Base-by-base conservation (phyloP, 2,113 vertebrate species). In the Stigmatopora argus region DNA sequence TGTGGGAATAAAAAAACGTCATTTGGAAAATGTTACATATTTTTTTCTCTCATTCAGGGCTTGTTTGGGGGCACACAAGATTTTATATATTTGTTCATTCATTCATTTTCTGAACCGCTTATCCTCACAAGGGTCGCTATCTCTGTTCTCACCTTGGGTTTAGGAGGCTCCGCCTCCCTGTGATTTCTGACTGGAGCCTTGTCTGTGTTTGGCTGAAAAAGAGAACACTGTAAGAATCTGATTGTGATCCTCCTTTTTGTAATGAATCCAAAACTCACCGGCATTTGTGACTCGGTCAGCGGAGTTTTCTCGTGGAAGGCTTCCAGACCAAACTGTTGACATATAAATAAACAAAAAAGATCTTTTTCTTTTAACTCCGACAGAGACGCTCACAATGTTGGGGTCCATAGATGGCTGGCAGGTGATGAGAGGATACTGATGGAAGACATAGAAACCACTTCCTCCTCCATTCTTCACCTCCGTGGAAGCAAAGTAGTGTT, bases 381-480 rank as follows among this genome's bases (percentile, higher is more conserved):
- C 55, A 59, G 31, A 34, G 21, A 15, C 35, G 41, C 1, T 74
- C 71, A 90, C 87, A 67, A 0, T 8, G 60, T 80, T 7, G 3
- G 18, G 65, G 2, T 3, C 35, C 0, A 23, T 26, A 34, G n/a
- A 1, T 0, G 31, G 19, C 0, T 46, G 0, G 51, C 89, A 90
- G 12, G 0, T 13, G 64, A 85, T 8, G 1, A 0, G 0, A 0
- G 23, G 1, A 48, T 91, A 89, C 0, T 17, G 0, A 31, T 91
- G 82, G 0, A 2, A 55, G 0, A 80, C n/a, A 13, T 80, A 90
- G 64, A 14, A 85, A 1, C 91, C 91, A 5, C 26, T 81, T 26
- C 90, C 87, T 59, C 80, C 86, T 31, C 13, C 58, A 0, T 0
- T 3, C 0, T 0, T 0, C 8, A 83, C 78, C 0, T 0, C 0